Conservation (phyloP, 2,113 vertebrate genomes). For the Protobothrops mucrosquamatus region DNA sequence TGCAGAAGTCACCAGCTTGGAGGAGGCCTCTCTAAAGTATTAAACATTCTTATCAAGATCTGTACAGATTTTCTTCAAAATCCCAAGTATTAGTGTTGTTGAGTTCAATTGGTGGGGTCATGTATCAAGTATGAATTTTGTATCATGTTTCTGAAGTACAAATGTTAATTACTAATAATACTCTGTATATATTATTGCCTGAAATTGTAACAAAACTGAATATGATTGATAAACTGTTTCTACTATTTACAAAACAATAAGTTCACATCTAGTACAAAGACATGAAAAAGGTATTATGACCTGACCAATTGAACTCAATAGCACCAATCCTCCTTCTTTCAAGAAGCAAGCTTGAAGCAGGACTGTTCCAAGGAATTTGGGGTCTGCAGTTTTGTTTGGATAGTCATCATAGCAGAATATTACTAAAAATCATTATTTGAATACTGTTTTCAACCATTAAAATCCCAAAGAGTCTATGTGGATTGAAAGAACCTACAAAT, state of each 20-base stretch:
- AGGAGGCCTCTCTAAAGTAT: not conserved
- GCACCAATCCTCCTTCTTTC: not conserved
- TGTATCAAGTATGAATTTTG: not conserved
- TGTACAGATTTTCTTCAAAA: not conserved
- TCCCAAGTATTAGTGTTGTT: not conserved
- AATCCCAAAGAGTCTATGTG: not conserved
- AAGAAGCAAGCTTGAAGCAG: not conserved
- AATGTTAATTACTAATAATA: not conserved
- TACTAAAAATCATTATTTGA: not conserved
- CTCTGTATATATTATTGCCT: not conserved
- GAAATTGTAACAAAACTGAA: not conserved
- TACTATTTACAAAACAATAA: not conserved
- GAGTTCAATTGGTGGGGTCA: no score
- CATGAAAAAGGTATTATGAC: not conserved
- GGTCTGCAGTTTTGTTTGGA: not conserved
- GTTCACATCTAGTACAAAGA: not conserved
- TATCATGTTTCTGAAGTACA: no score
- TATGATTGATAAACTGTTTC: not conserved
- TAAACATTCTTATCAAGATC: not conserved
- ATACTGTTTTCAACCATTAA: not conserved
- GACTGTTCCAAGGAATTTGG: not conserved
- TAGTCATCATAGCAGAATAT: not conserved
- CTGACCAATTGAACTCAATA: not conserved
- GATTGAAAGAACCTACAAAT: not conserved
- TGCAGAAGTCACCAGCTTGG: not conserved